Percentiles rank a stretch among this genome's conserved stretches.
These are phyloP conservation scores for Catharus bicknelli DNA, from an alignment of 2,113 vertebrate species.

Conservation along the genomic window DNA sequence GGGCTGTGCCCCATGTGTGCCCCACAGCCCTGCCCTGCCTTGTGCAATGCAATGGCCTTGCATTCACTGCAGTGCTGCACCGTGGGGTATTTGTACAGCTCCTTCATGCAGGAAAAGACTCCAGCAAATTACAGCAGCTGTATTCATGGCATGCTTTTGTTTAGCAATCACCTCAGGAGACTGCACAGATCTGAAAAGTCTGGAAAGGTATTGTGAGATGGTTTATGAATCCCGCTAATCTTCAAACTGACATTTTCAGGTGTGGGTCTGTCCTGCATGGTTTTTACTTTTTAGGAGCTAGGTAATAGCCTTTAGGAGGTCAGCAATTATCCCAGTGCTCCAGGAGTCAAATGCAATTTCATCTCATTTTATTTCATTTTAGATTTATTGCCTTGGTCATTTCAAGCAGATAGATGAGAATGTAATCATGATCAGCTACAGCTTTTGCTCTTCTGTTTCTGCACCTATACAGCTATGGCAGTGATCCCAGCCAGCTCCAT, in stretches of 20 bases:
- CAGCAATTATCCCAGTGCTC: slow-evolving; percentile 53
- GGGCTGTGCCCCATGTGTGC: background rate
- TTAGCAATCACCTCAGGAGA: slow-evolving; percentile 31
- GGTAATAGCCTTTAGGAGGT: slow-evolving; percentile 49
- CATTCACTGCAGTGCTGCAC: background rate
- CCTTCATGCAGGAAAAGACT: background rate
- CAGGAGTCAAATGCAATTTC: slow-evolving; percentile 58
- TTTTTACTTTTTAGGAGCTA: slow-evolving; percentile 48
- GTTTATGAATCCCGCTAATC: slow-evolving; percentile 35
- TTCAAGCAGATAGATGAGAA: slow-evolving; percentile 51
- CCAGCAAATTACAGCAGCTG: background rate
- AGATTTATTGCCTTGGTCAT: slow-evolving; percentile 52
- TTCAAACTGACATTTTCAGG: slow-evolving; percentile 41
- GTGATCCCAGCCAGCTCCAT: background rate
- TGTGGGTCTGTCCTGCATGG: background rate
- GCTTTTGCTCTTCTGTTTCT: slow-evolving; percentile 27
- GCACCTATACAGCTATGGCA: background rate
- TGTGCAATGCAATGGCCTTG: background rate
- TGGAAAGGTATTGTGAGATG: background rate
- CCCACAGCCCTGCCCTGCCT: accelerated
- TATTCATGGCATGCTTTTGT: background rate
- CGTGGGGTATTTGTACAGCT: background rate
- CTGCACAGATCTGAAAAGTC: background rate
- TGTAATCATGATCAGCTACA: slow-evolving; percentile 9
- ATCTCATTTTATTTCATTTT: slow-evolving; percentile 56